phyloP scores from a whole-genome alignment of 2,888 invertebrate species.

The Rutpela maculata region DNA sequence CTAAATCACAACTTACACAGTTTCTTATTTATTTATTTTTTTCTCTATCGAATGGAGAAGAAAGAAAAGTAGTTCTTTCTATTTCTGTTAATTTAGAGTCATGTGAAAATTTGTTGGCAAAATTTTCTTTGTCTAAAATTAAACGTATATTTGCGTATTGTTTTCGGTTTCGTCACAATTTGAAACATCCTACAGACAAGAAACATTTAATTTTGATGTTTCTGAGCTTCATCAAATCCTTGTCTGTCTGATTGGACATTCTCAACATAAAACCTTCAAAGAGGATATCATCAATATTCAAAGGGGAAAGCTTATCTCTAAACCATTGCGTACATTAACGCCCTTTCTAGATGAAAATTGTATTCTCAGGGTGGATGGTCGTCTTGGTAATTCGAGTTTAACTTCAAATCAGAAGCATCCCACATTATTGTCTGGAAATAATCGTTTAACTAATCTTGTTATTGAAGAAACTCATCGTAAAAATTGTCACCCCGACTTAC shows the following conservation, averaged over 20 bases:
- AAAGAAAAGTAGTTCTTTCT: conserved; percentile 11
- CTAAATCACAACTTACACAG: too few relatives aligned
- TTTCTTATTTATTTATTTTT: too few relatives aligned
- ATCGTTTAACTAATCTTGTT: conserved; percentile 10
- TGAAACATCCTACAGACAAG: too few relatives aligned
- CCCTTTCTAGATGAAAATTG: conserved; percentile 45
- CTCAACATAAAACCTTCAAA: conserved; percentile 31
- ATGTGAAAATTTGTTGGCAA: background rate
- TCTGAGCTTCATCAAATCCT: conserved; percentile 11
- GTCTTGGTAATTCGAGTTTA: conserved; percentile 40
- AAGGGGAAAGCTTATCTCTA: conserved; percentile 26
- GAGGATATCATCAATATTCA: conserved; percentile 24
- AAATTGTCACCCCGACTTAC: background rate
- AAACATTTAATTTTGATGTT: background rate
- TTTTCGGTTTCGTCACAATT: conserved; percentile 9
- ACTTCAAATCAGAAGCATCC: conserved; percentile 26
- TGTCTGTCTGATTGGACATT: conserved; percentile 17
- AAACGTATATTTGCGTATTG: conserved; percentile 21
- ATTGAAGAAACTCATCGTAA: background rate
- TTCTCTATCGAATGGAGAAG: too few relatives aligned
- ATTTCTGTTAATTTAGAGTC: background rate
- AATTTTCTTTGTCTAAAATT: conserved; percentile 22
- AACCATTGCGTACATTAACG: conserved; percentile 39
- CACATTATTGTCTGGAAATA: background rate
- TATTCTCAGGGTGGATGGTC: conserved; percentile 48